These are phyloP conservation scores for Psammodynastes pulverulentus DNA, from an alignment of 2,113 vertebrate genomes.

Conservation along the genomic window DNA sequence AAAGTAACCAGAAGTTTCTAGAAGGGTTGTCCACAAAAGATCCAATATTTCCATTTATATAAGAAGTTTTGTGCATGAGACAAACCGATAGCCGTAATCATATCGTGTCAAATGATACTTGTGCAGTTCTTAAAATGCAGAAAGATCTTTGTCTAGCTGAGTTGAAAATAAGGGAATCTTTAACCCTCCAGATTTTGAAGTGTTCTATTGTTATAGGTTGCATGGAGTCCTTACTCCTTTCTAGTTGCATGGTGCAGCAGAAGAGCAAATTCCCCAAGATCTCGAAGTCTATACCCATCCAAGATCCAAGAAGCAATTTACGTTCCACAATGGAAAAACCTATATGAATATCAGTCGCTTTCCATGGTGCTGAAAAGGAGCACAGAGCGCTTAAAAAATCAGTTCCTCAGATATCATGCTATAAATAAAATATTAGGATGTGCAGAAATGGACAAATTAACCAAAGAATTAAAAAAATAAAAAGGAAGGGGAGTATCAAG, in stretches of 20 bases:
- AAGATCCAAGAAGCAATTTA: neutral
- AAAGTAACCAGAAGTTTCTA: neutral
- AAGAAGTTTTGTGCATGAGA: neutral
- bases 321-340: neutral
- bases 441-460: too few species aligned
- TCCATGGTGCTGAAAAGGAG: neutral
- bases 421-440: too few species aligned
- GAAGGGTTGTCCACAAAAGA: neutral
- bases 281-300: neutral
- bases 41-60: neutral
- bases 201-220: neutral
- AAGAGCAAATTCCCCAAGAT: neutral
- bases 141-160: neutral
- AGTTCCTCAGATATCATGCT: too few species aligned
- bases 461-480: too few species aligned
- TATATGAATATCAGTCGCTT: neutral
- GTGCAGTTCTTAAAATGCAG: neutral
- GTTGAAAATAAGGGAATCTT: neutral
- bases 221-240: neutral
- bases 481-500: too few species aligned
- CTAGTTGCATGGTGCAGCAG: neutral
- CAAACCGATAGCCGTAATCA: neutral
- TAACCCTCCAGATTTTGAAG: neutral
- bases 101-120: neutral
- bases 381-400: neutral